phyloP scores from a whole-genome alignment of 2,113 vertebrate species.

The Petromus typicus region DNA sequence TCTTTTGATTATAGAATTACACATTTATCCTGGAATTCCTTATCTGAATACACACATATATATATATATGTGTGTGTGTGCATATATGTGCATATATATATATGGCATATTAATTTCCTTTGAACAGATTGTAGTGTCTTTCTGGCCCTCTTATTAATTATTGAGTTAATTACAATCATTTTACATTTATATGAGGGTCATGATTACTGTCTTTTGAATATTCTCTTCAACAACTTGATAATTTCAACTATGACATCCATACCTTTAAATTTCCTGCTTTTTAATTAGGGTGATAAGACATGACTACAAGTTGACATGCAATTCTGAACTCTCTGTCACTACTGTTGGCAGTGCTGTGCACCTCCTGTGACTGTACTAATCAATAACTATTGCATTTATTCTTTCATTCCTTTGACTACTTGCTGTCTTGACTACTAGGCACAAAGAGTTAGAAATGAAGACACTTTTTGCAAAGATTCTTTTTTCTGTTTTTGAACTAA shows the following conservation, averaged over 20 bases:
- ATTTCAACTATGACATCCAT: constrained; percentile 25
- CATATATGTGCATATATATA: background rate
- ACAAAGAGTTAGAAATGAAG: background rate
- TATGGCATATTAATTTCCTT: constrained; percentile 18
- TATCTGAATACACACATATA: constrained; percentile 19
- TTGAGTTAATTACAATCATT: constrained; percentile 49
- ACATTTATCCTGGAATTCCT: constrained; percentile 52
- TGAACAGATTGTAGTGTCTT: background rate
- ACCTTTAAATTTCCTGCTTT: constrained; percentile 47
- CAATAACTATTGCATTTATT: constrained; percentile 11
- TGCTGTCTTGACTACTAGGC: background rate
- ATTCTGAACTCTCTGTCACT: background rate
- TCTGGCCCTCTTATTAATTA: constrained; percentile 7
- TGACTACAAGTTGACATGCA: background rate
- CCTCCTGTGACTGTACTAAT: constrained; percentile 8
- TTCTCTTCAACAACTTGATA: constrained; percentile 24
- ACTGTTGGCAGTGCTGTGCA: background rate
- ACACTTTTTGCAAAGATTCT: background rate
- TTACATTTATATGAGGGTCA: constrained; percentile 39
- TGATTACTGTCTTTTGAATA: constrained; percentile 36
- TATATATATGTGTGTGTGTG: too few species aligned
- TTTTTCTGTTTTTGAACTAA: constrained; percentile 30
- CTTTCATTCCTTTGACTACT: constrained; percentile 1
- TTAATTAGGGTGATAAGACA: constrained; percentile 6
- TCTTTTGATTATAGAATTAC: constrained; percentile 7